Evolutionary conservation across 2,888 invertebrate species (phyloP).

Genomic region (Papilio demoleus): DNA sequence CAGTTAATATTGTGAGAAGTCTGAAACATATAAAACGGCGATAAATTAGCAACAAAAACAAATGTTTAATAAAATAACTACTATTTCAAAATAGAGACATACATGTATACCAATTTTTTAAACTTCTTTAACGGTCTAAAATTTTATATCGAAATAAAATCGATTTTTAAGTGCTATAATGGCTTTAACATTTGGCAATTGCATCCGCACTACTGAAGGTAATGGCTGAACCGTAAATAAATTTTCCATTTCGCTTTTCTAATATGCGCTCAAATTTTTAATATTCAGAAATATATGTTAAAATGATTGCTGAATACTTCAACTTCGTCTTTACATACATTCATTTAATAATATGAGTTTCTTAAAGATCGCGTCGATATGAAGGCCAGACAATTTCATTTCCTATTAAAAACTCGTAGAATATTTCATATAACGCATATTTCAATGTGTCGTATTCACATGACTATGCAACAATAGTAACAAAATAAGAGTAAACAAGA

Average conservation of each 20-base stretch:
- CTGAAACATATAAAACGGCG: too few species aligned
- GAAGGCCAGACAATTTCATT: not conserved
- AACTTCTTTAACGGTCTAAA: not conserved
- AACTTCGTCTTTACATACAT: not conserved
- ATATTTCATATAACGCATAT: too few species aligned
- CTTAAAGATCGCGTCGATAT: not conserved
- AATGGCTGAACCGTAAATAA: slow-evolving; percentile 20
- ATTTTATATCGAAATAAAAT: slow-evolving; percentile 4
- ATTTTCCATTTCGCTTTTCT: slow-evolving; percentile 14
- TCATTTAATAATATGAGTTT: not conserved
- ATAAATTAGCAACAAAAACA: too few species aligned
- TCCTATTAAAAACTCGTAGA: not conserved
- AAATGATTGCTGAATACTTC: not conserved
- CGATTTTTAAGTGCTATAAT: slow-evolving; percentile 17
- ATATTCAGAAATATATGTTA: slow-evolving; percentile 18
- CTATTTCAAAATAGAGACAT: too few species aligned
- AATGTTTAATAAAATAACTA: too few species aligned
- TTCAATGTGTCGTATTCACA: too few species aligned
- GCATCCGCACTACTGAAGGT: slow-evolving; percentile 21
- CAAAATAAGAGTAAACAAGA: too few species aligned
- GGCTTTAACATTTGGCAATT: slow-evolving; percentile 27
- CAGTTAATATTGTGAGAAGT: too few species aligned
- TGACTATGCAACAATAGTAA: too few species aligned
- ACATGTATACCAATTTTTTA: not conserved
- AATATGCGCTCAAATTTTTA: slow-evolving; percentile 8